phyloP scores from a whole-genome alignment of 2,888 invertebrate species.

The Scrobipalpa costella region DNA sequence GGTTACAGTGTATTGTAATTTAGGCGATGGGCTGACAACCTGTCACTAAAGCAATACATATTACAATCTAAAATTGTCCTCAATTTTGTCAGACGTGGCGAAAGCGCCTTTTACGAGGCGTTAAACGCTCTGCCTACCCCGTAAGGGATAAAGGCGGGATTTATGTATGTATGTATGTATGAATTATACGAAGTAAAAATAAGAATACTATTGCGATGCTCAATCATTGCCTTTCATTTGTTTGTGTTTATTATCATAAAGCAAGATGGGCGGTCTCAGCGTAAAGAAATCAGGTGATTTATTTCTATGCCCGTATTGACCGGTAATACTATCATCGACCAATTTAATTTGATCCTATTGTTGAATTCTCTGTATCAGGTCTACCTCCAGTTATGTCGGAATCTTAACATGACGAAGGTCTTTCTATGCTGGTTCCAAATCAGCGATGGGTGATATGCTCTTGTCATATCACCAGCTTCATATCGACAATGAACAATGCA shows the following conservation, averaged over 20 bases:
- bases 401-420: slow-evolving; percentile 37
- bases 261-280: slow-evolving; percentile 68
- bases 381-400: slow-evolving; percentile 21
- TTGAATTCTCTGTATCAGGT: slow-evolving; percentile 15
- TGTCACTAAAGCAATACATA: too few species aligned
- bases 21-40: too few species aligned
- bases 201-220: too few species aligned
- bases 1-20: too few species aligned
- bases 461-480: slow-evolving; percentile 55
- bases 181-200: too few species aligned
- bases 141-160: too few species aligned
- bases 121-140: too few species aligned
- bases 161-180: too few species aligned
- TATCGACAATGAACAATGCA: slow-evolving; percentile 51
- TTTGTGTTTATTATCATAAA: slow-evolving; percentile 31
- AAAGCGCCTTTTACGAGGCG: too few species aligned
- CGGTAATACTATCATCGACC: slow-evolving; percentile 49
- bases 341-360: slow-evolving; percentile 28
- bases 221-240: too few species aligned
- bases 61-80: too few species aligned
- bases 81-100: too few species aligned
- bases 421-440: slow-evolving; percentile 41
- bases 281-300: slow-evolving; percentile 65
- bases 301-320: slow-evolving; percentile 57
- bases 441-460: slow-evolving; percentile 57